A percentile compares a stretch with the other conserved stretches of the same genome.
Evolutionary conservation across 2,113 vertebrate species (phyloP).

Genomic region (Phaethornis superciliosus): DNA sequence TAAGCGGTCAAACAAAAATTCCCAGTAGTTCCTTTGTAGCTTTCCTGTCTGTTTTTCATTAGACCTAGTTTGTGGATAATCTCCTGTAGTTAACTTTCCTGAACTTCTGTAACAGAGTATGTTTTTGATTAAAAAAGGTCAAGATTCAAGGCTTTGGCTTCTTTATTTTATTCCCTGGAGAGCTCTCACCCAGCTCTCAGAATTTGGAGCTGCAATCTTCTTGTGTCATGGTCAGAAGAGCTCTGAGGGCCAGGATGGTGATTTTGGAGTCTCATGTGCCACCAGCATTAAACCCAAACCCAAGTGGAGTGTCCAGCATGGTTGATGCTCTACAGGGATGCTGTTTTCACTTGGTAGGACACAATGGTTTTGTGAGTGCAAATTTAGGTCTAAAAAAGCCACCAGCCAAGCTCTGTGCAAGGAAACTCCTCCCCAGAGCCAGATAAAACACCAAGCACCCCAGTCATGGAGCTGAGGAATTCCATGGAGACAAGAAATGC

Average conservation of each 20-base stretch:
- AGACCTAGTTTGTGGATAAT: conserved; percentile 73
- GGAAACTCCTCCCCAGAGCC: no score
- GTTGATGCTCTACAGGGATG: no score
- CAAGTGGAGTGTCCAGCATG: no score
- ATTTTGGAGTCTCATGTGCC: accelerated
- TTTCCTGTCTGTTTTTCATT: conserved; percentile 67
- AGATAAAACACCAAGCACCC: no score
- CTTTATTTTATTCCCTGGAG: accelerated
- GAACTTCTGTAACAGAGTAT: conserved; percentile 76
- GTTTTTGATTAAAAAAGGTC: conserved; percentile 78
- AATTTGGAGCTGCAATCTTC: accelerated
- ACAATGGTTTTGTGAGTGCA: no score
- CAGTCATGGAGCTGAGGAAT: no score
- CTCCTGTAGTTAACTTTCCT: conserved; percentile 67
- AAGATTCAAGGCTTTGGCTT: not conserved
- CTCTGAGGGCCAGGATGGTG: accelerated
- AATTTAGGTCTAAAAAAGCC: no score
- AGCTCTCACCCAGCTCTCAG: accelerated
- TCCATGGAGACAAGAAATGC: no score
- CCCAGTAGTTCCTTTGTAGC: conserved; percentile 70
- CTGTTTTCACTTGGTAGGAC: no score
- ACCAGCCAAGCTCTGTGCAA: no score
- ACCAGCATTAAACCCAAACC: no score
- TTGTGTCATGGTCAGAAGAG: accelerated
- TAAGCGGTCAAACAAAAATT: conserved; percentile 34